These are phyloP conservation scores for Polyergus mexicanus DNA, from an alignment of 1,140 invertebrate genomes.

Conservation along the genomic window DNA sequence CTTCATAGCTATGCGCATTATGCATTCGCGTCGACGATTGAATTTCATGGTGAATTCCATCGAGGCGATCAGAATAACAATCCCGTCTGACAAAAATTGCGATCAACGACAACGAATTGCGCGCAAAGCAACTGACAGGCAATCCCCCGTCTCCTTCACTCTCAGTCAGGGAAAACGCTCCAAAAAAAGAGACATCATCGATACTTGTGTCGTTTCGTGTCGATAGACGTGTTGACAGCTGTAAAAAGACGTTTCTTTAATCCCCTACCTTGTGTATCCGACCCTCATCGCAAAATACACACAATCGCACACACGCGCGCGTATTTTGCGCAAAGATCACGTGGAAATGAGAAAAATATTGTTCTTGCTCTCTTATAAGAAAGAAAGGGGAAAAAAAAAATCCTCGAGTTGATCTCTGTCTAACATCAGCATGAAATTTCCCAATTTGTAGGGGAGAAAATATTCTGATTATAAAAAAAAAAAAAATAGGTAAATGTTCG, in stretches of 20 bases:
- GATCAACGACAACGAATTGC: conserved; percentile 26
- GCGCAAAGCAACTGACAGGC: conserved; percentile 24
- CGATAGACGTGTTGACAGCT: conserved; percentile 25
- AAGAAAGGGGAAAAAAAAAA: background rate
- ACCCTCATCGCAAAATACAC: conserved; percentile 13
- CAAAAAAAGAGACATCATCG: conserved; percentile 25
- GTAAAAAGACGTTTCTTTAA: conserved; percentile 32
- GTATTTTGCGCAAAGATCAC: background rate
- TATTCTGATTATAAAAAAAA: background rate
- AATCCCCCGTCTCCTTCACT: background rate
- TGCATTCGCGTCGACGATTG: background rate
- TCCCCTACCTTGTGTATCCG: background rate
- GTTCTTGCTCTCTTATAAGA: background rate
- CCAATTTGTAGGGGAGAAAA: background rate
- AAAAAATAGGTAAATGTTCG: background rate
- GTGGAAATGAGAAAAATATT: conserved; percentile 32
- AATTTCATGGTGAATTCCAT: background rate
- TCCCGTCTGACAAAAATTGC: conserved; percentile 15
- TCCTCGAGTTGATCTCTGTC: background rate
- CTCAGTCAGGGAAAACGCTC: conserved; percentile 9
- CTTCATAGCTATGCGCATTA: background rate
- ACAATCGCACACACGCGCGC: background rate
- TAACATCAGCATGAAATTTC: background rate
- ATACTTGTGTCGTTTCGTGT: conserved; percentile 10
- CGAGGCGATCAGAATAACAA: background rate